Evolutionary conservation across 2,797 vertebrate genomes (phyloP).

Genomic region (Triplophysa bombifrons): DNA sequence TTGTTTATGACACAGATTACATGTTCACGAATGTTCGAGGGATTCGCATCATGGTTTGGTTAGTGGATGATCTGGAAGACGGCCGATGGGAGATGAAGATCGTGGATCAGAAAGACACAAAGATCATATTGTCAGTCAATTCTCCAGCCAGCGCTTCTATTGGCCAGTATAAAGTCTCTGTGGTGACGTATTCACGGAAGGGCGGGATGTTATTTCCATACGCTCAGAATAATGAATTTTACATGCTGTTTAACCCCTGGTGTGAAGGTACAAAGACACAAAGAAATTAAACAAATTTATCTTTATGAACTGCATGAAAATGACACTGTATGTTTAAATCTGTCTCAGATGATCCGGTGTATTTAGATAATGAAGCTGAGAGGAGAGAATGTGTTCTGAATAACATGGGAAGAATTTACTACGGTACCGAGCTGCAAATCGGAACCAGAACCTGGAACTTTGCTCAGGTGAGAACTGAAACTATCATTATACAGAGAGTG

Average conservation of each 20-base stretch:
- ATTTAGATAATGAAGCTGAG: conserved; percentile 79
- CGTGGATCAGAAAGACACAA: conserved; percentile 63
- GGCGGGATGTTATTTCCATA: conserved; percentile 68
- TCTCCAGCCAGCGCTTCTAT: conserved; percentile 75
- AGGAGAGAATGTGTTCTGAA: conserved; percentile 87
- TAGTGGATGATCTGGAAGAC: conserved; percentile 70
- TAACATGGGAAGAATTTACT: conserved; percentile 83
- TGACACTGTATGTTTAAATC: not conserved
- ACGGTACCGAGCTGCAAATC: conserved; percentile 85
- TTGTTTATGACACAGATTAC: conserved; percentile 61
- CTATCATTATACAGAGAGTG: too few species aligned
- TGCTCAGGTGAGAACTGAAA: conserved; percentile 77
- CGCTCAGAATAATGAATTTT: conserved; percentile 75
- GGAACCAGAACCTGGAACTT: conserved; percentile 85
- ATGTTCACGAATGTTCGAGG: conserved; percentile 72
- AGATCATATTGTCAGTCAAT: conserved; percentile 75
- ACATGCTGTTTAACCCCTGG: conserved; percentile 90
- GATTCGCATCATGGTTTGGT: conserved; percentile 78
- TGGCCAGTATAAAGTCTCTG: conserved; percentile 80
- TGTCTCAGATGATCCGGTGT: conserved; percentile 80
- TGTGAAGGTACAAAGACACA: conserved; percentile 75
- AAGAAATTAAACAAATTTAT: too few species aligned
- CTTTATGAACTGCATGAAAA: not conserved
- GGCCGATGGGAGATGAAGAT: conserved; percentile 79
- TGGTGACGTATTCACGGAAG: conserved; percentile 69